A percentile compares a stretch with the other conserved stretches of the same genome.
These are phyloP conservation scores for Arctia plantaginis DNA, from an alignment of 2,888 invertebrate genomes.

Conservation along the genomic window DNA sequence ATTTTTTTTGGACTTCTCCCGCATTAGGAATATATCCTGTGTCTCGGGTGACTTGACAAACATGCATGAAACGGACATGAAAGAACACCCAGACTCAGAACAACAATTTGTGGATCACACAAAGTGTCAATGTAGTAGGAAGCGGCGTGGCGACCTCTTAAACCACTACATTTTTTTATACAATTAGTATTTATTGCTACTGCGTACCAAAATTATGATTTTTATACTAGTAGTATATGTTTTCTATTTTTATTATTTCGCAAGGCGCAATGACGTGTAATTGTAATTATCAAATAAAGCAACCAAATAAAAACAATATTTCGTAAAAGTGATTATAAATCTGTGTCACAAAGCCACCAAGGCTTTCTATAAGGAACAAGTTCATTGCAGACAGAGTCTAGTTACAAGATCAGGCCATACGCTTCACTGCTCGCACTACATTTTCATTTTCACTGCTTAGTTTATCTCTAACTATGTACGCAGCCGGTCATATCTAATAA, in stretches of 20 bases:
- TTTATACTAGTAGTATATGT: background rate
- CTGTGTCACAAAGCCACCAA: slow-evolving; percentile 60
- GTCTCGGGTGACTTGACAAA: too few species aligned
- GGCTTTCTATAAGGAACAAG: slow-evolving; percentile 56
- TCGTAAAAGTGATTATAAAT: slow-evolving; percentile 42
- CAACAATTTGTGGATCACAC: too few species aligned
- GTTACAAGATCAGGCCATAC: slow-evolving; percentile 60
- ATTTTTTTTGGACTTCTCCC: too few species aligned
- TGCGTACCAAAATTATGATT: background rate
- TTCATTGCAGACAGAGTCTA: slow-evolving; percentile 50
- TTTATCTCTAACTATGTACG: slow-evolving; percentile 57
- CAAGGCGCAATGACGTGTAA: background rate
- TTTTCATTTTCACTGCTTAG: slow-evolving; percentile 64
- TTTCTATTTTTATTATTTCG: background rate
- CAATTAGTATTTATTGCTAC: background rate
- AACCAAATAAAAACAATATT: slow-evolving; percentile 22
- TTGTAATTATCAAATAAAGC: slow-evolving; percentile 3
- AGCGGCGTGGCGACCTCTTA: too few species aligned
- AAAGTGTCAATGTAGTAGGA: too few species aligned
- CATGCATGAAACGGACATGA: too few species aligned
- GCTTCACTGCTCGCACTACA: slow-evolving; percentile 59
- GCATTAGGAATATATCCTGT: too few species aligned
- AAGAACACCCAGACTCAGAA: too few species aligned
- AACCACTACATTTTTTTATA: background rate
- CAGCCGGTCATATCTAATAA: slow-evolving; percentile 53